Conservation (phyloP, 1,140 invertebrate species). For the Panulirus ornatus region DNA sequence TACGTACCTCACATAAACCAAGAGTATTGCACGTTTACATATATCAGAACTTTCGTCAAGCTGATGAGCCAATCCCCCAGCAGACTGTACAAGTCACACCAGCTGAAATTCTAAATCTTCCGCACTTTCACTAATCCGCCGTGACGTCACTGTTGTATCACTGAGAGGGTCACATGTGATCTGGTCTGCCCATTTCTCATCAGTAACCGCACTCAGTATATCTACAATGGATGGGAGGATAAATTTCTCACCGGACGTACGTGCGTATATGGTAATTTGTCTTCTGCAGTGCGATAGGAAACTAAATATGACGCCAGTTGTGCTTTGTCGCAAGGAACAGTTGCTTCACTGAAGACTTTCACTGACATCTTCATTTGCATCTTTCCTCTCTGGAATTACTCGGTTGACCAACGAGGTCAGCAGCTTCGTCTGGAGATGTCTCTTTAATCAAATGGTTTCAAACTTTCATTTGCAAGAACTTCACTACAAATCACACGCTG, state of each 20-base stretch:
- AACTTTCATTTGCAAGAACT: too few species aligned
- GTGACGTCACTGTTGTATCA: too few species aligned
- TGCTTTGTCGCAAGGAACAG: slow-evolving; percentile 24
- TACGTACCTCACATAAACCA: slow-evolving; percentile 49
- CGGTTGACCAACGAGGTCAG: slow-evolving; percentile 15
- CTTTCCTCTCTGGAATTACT: slow-evolving; percentile 33
- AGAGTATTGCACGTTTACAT: too few species aligned
- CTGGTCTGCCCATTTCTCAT: slow-evolving; percentile 42
- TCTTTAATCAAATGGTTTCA: slow-evolving; percentile 38
- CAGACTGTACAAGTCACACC: slow-evolving; percentile 31
- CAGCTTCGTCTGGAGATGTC: slow-evolving; percentile 35
- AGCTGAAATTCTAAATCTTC: slow-evolving; percentile 45
- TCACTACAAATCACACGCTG: too few species aligned
- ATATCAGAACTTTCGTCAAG: slow-evolving; percentile 44
- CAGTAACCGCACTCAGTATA: slow-evolving; percentile 20
- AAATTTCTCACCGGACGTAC: slow-evolving; percentile 46
- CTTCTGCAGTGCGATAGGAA: slow-evolving; percentile 42
- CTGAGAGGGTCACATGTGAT: too few species aligned
- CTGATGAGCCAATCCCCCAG: slow-evolving; percentile 30
- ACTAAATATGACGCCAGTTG: slow-evolving; percentile 53
- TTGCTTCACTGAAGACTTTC: slow-evolving; percentile 23
- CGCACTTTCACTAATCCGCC: slow-evolving; percentile 33
- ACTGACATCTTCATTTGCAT: slow-evolving; percentile 8
- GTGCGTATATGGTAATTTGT: slow-evolving; percentile 35
- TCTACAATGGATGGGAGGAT: slow-evolving; percentile 15